Evolutionary conservation across 2,113 vertebrate species (phyloP), one percentile per base, ranked within the genome.

Genomic region (Ciconia boyciana): DNA sequence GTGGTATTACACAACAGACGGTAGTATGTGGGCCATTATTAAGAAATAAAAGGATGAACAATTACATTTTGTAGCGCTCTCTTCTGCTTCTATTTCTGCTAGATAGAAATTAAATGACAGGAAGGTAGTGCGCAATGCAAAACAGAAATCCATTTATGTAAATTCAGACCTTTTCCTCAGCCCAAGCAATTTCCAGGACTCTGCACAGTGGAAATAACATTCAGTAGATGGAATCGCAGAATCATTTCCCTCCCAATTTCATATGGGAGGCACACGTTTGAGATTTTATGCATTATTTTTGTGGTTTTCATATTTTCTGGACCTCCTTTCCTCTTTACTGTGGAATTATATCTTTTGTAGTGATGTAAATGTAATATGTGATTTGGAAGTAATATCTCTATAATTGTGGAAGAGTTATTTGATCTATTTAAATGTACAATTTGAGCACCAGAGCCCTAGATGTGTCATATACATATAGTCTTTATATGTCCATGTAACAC

Each of bases 111-210:
- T 89, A 95, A 94, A 65, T 90, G 65, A 77, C 46, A 55, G 70
- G 66, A 94, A 65, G 29, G 61, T 57, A 77, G 62, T n/a, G 44
- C 2, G 3, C 78, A 68, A 72, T 85, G 65, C 61, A 89, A 94
- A 94, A 43, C 61, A 92, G 83, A 92, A 95, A 91, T 69, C 49
- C 44, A 29, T 87, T 95, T 91, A 96, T 94, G 89, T 72, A 93
- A 96, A 96, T 95, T 92, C 91, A 93, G 89, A 95, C 93, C 88
- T 95, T 97, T 93, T 91, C 77, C 15, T 94, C 87, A 76, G 83
- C 65, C 89, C 81, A 70, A n/a, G 62, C 81, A 94, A 94, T 94
- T 96, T 91, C 58, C 83, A 95, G 83, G 52, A 46, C 57, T 80
- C 46, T 79, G 44, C 70, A 57, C 10, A 65, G 48, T 58, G 34